A percentile compares a stretch with the other conserved stretches of the same genome.
phyloP scores from a whole-genome alignment of 1,140 invertebrate genomes.

The Apocrypta bakeri region DNA sequence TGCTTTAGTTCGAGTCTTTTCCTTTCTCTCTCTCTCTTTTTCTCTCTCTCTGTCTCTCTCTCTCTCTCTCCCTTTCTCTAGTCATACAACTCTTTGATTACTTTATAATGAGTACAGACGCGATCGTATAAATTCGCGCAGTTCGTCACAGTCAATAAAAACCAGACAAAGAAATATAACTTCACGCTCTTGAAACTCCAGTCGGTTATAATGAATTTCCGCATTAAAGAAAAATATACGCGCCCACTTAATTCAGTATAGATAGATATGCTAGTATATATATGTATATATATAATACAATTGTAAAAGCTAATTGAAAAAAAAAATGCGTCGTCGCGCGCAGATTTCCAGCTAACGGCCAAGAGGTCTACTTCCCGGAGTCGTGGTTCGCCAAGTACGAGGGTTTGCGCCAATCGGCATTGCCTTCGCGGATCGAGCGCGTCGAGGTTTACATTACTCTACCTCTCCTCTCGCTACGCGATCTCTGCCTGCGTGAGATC shows the following conservation, averaged over 20 bases:
- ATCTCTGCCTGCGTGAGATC: constrained; percentile 65
- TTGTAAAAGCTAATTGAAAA: neutral
- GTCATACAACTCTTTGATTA: neutral
- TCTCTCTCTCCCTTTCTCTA: too few species aligned
- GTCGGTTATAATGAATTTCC: neutral
- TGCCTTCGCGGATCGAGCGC: constrained; percentile 54
- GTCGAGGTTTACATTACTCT: constrained; percentile 64
- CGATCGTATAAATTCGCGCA: neutral
- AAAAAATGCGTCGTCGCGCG: constrained; percentile 40
- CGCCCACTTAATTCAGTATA: too few species aligned
- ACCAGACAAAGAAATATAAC: neutral
- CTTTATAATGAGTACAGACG: neutral
- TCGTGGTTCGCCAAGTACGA: constrained; percentile 55
- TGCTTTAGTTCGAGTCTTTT: neutral
- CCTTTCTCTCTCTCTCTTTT: neutral
- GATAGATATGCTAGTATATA: too few species aligned
- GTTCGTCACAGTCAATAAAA: neutral
- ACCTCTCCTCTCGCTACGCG: constrained; percentile 66
- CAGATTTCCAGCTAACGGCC: constrained; percentile 63
- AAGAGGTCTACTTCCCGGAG: constrained; percentile 68
- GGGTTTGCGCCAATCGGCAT: constrained; percentile 39
- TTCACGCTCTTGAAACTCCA: neutral
- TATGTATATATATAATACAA: too few species aligned
- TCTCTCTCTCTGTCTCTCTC: neutral
- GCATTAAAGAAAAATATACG: too few species aligned